Percentiles rank a stretch among this genome's conserved stretches.
phyloP scores from a whole-genome alignment of 2,888 invertebrate genomes.

The Dastarcus helophoroides region DNA sequence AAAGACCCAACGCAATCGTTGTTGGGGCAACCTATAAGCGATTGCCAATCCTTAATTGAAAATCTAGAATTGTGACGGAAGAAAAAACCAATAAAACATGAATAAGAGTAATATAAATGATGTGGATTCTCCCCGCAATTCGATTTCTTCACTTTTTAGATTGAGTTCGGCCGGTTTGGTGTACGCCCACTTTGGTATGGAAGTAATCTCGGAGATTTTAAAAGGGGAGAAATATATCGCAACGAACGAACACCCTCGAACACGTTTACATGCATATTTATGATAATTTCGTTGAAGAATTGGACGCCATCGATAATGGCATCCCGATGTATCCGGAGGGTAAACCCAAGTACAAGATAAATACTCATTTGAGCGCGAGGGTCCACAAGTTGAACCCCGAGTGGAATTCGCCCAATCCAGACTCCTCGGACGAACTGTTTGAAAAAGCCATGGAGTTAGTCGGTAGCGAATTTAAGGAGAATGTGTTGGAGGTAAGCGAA shows the following conservation, averaged over 20 bases:
- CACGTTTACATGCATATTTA: slow-evolving; percentile 63
- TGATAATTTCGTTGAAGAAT: slow-evolving; percentile 76
- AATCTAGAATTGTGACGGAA: too few species aligned
- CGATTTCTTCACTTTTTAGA: slow-evolving; percentile 38
- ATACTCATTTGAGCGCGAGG: slow-evolving; percentile 64
- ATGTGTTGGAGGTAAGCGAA: slow-evolving; percentile 40
- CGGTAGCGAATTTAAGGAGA: slow-evolving; percentile 66
- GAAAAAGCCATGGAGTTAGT: slow-evolving; percentile 65
- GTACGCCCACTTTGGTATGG: slow-evolving; percentile 79
- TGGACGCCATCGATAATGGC: slow-evolving; percentile 98
- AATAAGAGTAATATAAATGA: too few species aligned
- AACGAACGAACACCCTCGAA: slow-evolving; percentile 41
- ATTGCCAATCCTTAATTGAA: too few species aligned
- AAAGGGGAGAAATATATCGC: slow-evolving; percentile 31
- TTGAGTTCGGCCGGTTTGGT: slow-evolving; percentile 92
- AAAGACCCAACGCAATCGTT: too few species aligned
- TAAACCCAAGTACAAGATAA: slow-evolving; percentile 64
- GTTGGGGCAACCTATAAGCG: too few species aligned
- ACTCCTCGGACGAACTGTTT: slow-evolving; percentile 51
- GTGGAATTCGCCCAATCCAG: slow-evolving; percentile 55
- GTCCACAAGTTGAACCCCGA: slow-evolving; percentile 69
- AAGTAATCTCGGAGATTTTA: slow-evolving; percentile 54
- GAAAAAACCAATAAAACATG: too few species aligned
- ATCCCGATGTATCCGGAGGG: slow-evolving; percentile 62
- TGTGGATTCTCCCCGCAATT: too few species aligned